Conservation (phyloP, 2,113 vertebrate species). For the Pseudolaguvia tuberculata region DNA sequence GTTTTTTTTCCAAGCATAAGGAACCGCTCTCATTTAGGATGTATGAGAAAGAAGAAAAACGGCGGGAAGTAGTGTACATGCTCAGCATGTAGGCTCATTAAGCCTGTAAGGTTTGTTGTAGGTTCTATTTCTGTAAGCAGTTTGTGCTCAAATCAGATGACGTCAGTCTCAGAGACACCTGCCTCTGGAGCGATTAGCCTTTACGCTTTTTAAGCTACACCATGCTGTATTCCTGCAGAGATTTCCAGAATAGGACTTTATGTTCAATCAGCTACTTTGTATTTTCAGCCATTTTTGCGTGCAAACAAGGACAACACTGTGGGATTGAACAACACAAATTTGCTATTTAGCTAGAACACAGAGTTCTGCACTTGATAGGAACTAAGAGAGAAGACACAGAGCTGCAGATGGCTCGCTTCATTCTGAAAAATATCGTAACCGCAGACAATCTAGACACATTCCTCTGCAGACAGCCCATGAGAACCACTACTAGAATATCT, state of each 20-base stretch:
- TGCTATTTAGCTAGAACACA: constrained; percentile 25
- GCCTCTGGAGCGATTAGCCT: neutral
- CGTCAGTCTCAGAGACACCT: constrained; percentile 17
- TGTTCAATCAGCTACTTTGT: constrained; percentile 13
- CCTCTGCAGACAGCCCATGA: constrained; percentile 10
- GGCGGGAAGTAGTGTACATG: neutral
- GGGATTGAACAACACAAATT: constrained; percentile 11
- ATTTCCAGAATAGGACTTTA: constrained; percentile 14
- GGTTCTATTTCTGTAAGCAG: constrained; percentile 10
- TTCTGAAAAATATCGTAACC: constrained; percentile 19
- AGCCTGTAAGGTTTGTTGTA: constrained; percentile 12
- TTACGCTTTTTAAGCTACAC: neutral
- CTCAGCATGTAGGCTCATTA: constrained; percentile 19
- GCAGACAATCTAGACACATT: constrained; percentile 25
- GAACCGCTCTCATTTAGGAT: constrained; percentile 2
- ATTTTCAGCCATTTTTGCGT: constrained; percentile 2
- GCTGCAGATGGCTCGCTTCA: constrained; percentile 27
- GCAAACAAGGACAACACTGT: neutral
- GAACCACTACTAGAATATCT: constrained; percentile 4
- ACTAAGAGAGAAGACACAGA: constrained; percentile 18
- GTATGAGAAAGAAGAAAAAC: neutral
- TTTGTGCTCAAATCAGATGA: constrained; percentile 22
- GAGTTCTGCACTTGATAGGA: constrained; percentile 25
- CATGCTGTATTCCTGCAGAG: neutral
- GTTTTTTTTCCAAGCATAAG: constrained; percentile 9